Percentiles rank a stretch among this genome's conserved stretches.
phyloP scores from a whole-genome alignment of 2,888 invertebrate genomes.

The Apodemia hepburni region DNA sequence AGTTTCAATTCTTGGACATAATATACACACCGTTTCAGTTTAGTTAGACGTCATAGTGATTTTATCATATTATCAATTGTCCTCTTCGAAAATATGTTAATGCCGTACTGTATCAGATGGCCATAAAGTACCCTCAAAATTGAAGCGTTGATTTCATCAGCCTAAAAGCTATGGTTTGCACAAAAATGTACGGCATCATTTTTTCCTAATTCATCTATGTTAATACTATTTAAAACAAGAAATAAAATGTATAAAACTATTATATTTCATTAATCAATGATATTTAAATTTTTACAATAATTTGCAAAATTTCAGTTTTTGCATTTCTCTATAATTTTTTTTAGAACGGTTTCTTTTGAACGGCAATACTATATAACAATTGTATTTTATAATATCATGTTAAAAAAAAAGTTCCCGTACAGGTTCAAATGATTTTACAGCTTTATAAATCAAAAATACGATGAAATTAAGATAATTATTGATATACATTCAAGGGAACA shows the following conservation, averaged over 20 bases:
- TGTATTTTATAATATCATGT: constrained; percentile 25
- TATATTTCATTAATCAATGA: constrained; percentile 28
- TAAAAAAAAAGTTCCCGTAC: constrained; percentile 26
- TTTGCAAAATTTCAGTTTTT: constrained; percentile 29
- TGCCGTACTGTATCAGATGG: constrained; percentile 27
- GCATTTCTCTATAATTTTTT: constrained; percentile 31
- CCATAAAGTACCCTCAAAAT: constrained; percentile 27
- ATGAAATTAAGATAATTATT: too few relatives aligned
- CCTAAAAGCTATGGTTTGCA: constrained; percentile 32
- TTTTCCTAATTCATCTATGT: constrained; percentile 31
- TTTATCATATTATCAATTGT: constrained; percentile 27
- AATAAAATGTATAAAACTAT: constrained; percentile 28
- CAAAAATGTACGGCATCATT: constrained; percentile 27
- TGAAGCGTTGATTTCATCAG: constrained; percentile 27
- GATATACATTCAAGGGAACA: too few relatives aligned
- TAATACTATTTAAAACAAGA: constrained; percentile 29
- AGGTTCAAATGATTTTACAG: constrained; percentile 26
- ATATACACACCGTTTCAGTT: constrained; percentile 26
- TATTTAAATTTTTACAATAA: constrained; percentile 30
- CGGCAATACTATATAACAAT: constrained; percentile 25
- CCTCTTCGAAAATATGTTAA: constrained; percentile 26
- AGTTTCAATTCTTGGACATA: constrained; percentile 30
- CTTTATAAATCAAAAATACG: too few relatives aligned
- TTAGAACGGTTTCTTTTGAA: constrained; percentile 32
- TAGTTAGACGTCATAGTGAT: constrained; percentile 27